A percentile compares a stretch with the other conserved stretches of the same genome.
Evolutionary conservation across 1,140 invertebrate species (phyloP).

Genomic region (Orussus abietinus): DNA sequence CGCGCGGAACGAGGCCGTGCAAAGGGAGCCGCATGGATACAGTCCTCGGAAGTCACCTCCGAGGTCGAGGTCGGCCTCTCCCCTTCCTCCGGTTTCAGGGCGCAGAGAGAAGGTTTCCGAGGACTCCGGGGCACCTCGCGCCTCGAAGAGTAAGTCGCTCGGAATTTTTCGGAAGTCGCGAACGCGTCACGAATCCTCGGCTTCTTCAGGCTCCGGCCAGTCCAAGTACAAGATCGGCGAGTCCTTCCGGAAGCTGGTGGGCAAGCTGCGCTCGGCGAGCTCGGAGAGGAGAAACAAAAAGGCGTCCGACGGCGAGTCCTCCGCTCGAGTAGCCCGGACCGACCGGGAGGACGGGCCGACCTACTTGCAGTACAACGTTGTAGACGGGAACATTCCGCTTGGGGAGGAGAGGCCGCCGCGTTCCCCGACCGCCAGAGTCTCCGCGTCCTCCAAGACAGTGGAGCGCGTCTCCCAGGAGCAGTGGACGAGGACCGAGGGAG

Average conservation of each 20-base stretch:
- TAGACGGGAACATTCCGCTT: slow-evolving; percentile 54
- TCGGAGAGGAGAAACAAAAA: slow-evolving; percentile 65
- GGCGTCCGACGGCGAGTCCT: slow-evolving; percentile 36
- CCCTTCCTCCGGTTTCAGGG: slow-evolving; percentile 21
- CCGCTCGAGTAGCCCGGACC: slow-evolving; percentile 50
- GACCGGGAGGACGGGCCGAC: slow-evolving; percentile 54
- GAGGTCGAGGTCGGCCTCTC: slow-evolving; percentile 52
- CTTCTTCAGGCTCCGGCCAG: slow-evolving; percentile 51
- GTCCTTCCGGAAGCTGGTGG: slow-evolving; percentile 72
- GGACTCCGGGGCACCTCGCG: slow-evolving; percentile 12
- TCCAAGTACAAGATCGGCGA: slow-evolving; percentile 49
- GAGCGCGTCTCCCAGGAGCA: slow-evolving; percentile 21
- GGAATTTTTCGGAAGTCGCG: not conserved
- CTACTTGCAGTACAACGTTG: slow-evolving; percentile 62
- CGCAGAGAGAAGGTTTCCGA: slow-evolving; percentile 18
- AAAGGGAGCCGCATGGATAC: slow-evolving; percentile 65
- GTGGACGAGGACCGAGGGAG: slow-evolving; percentile 30
- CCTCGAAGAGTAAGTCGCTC: slow-evolving; percentile 19
- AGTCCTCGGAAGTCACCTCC: slow-evolving; percentile 51
- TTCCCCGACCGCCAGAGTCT: slow-evolving; percentile 25
- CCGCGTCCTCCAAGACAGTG: slow-evolving; percentile 18
- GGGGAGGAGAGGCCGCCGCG: slow-evolving; percentile 37
- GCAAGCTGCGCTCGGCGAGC: slow-evolving; percentile 71
- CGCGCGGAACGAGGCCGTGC: slow-evolving; percentile 41
- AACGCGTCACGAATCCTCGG: slow-evolving; percentile 1